These are phyloP conservation scores for Lampropteryx suffumata DNA, from an alignment of 2,888 invertebrate species.

Conservation along the genomic window DNA sequence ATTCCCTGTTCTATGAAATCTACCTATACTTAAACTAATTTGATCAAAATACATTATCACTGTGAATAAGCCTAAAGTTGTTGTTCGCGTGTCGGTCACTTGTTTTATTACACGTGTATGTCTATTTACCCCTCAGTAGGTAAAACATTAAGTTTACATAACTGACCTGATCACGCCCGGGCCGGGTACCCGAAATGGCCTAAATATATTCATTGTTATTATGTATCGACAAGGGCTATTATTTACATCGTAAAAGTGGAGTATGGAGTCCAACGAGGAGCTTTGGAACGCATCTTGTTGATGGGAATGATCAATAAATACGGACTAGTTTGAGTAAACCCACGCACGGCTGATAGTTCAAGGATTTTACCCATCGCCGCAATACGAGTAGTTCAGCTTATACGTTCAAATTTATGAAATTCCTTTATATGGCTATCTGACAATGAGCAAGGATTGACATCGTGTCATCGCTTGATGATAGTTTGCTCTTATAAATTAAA, in stretches of 20 bases:
- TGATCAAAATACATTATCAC: not conserved
- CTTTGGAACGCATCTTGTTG: not conserved
- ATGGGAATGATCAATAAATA: not conserved
- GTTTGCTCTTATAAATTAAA: too few species aligned
- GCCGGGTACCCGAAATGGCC: constrained; percentile 1
- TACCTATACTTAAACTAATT: too few species aligned
- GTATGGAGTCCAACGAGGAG: not conserved
- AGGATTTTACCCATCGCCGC: too few species aligned
- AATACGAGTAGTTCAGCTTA: too few species aligned
- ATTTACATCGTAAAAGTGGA: constrained; percentile 23
- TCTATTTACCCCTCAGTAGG: constrained; percentile 15
- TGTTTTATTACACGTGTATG: constrained; percentile 12
- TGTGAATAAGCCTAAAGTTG: not conserved
- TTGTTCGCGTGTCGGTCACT: constrained; percentile 7
- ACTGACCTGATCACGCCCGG: constrained; percentile 1
- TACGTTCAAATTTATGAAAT: too few species aligned
- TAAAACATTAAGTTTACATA: constrained; percentile 18
- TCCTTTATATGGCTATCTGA: too few species aligned
- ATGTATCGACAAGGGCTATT: constrained; percentile 19
- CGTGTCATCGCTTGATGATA: too few species aligned
- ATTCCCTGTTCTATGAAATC: too few species aligned
- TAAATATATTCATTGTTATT: constrained; percentile 28
- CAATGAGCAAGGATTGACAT: too few species aligned
- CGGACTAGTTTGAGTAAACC: too few species aligned
- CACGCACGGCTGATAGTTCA: too few species aligned